Evolutionary conservation across 2,797 vertebrate species (phyloP), one percentile per base, ranked within the genome.

Genomic region (Danio aesculapii): DNA sequence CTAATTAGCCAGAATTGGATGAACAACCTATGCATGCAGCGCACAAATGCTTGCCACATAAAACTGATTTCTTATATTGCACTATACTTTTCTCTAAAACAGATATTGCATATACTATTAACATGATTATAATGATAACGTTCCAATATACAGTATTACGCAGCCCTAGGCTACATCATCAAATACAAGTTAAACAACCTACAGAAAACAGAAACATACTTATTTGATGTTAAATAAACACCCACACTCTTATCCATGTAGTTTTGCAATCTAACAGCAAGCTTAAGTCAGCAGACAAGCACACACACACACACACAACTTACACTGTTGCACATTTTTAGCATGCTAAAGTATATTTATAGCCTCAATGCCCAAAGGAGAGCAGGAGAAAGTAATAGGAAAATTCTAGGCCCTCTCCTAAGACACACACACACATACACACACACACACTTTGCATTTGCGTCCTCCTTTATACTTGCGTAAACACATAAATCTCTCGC

Each of bases 311-410:
- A 90, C 78, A 30, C 30, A 30, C 30, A 30, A 81, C 79, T 72
- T 69, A 61, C 47, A 76, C 49, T 77, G 49, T 86, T 84, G 87
- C 87, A 86, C 91, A 92, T 91, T 92, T 92, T 91, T 92, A 91
- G 90, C 86, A 74, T 14, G 52, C 82, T 73, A 39, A 85, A 79
- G 50, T 78, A 81, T 93, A 93, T 92, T 90, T 91, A 92, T 92
- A 93, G 90, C 87, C 21, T 58, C 82, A 78, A 85, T 86, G 89
- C 86, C 86, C 86, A 86, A 83, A 89, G 84, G 89, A 90, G 84
- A 84, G 87, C 83, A 74, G 55, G 39, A 83, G 76, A 63, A 84
- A 84, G 87, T 83, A 85, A 90, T 69, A 87, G 89, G 89, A 86
- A 86, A 89, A 88, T 83, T 86, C 43, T 10, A 80, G 82, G 81